Base-by-base conservation (phyloP, 2,797 vertebrate genomes). In the Eutrigla gurnardus region DNA sequence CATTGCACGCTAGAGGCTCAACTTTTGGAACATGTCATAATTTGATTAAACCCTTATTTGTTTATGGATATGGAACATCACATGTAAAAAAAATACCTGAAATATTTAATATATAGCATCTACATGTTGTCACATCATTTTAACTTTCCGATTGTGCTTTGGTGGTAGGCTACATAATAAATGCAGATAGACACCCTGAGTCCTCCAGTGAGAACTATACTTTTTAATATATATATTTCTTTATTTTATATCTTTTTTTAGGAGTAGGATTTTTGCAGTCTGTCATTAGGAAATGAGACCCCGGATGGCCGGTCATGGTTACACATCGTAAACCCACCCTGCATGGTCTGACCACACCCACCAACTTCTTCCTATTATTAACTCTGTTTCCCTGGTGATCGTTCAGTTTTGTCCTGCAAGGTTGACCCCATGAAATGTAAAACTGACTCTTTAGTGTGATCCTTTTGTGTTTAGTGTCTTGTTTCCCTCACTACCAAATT, bases 301-400 rank as follows among this genome's bases (percentile, higher is more conserved):
- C 7, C 36, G 50, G 57, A 46, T 50, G 42, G 9, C 13, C 37
- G 32, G 53, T 7, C 33, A 61, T 25, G 3, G 7, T 35, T 55
- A 49, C 32, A 17, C 12, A 40, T 52, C 78, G 67, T 76, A 60
- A 78, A 78, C 58, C 12, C 2, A 9, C 12, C 58, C 8, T 36
- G 17, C 13, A 3, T 13, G 1, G 2, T 46, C 53, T 35, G 39
- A 43, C 55, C 33, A 18, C 69, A 63, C 65, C 55, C 58, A 59
- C 39, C 17, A 49, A 52, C 42, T 77, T 67, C 1, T 77, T 82
- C 33, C 67, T 58, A 33, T 87, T 84, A 25, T 80, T 37, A 53
- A 35, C 15, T 13, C 42, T 0, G 60, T 86, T 77, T 77, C 75
- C 71, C 13, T 47, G 55, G 76, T 54, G 65, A 85, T 62, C 64